These are phyloP conservation scores for Neoitamus cyanurus DNA, from an alignment of 2,888 invertebrate species.

Conservation along the genomic window DNA sequence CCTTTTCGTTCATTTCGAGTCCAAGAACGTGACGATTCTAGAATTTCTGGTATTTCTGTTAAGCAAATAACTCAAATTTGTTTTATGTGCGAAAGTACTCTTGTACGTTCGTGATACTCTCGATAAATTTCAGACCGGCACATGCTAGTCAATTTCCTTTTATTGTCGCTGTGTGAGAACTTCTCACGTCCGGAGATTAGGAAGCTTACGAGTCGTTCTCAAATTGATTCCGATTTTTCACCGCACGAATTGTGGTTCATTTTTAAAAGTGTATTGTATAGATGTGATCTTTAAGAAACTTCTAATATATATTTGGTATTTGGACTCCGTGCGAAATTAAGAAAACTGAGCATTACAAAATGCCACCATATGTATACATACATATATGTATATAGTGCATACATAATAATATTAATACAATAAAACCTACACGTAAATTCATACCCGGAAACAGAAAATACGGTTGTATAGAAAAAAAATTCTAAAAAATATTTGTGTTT, in stretches of 20 bases:
- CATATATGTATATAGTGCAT: too few species aligned
- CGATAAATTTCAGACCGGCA: slow-evolving; percentile 11
- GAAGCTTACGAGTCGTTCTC: background rate
- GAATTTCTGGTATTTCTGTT: slow-evolving; percentile 52
- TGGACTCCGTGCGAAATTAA: too few species aligned
- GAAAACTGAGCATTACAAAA: too few species aligned
- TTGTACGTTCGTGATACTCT: slow-evolving; percentile 37
- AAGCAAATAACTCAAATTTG: slow-evolving; percentile 51
- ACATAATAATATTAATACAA: too few species aligned
- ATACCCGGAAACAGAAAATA: too few species aligned
- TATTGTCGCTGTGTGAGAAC: slow-evolving; percentile 37
- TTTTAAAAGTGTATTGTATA: background rate
- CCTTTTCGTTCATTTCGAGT: background rate
- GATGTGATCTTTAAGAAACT: background rate
- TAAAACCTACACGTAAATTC: too few species aligned
- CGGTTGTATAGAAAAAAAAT: too few species aligned
- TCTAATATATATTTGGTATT: background rate
- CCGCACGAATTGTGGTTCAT: background rate
- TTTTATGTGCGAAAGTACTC: slow-evolving; percentile 30
- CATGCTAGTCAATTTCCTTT: slow-evolving; percentile 41
- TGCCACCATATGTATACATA: too few species aligned
- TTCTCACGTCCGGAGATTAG: slow-evolving; percentile 33
- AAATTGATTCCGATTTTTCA: background rate
- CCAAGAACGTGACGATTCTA: slow-evolving; percentile 48
- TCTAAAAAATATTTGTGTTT: too few species aligned